These are phyloP conservation scores for Malurus splendens DNA, from an alignment of 2,797 vertebrate genomes.

Conservation along the genomic window DNA sequence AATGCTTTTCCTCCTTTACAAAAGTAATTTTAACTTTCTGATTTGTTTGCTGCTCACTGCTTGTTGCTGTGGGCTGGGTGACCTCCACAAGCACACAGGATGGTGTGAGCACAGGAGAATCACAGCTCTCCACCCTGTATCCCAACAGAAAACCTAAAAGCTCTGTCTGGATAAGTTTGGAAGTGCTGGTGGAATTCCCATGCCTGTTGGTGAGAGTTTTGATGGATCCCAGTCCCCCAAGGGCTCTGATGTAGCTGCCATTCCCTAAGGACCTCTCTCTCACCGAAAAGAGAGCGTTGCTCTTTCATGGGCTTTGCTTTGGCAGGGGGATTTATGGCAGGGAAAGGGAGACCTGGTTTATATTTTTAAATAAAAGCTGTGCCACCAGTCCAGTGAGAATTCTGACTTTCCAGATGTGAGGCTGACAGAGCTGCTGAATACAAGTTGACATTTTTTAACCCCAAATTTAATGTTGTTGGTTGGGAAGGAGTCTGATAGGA, in stretches of 20 bases:
- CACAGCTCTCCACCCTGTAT: not conserved
- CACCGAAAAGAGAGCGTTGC: rapidly evolving
- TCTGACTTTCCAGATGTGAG: not conserved
- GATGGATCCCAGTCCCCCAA: not conserved
- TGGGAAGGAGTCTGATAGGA: not conserved
- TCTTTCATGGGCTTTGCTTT: not conserved
- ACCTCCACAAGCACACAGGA: rapidly evolving
- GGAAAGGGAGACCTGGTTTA: not conserved
- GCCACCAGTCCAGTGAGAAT: not conserved
- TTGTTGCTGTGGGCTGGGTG: not conserved
- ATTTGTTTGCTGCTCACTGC: not conserved
- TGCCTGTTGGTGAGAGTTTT: rapidly evolving
- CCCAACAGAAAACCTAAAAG: not conserved
- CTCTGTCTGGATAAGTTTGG: not conserved
- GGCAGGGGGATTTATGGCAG: not conserved
- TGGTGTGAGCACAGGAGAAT: not conserved
- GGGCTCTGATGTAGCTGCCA: not conserved
- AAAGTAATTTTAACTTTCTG: not conserved
- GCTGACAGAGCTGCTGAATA: not conserved
- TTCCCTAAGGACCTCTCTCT: not conserved
- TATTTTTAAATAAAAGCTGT: not conserved
- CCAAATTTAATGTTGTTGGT: not conserved
- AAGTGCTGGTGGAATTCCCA: not conserved
- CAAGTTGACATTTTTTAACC: not conserved
- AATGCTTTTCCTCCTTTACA: not conserved